Conservation (phyloP, 2,888 invertebrate species). For the Pilophorus perplexus region DNA sequence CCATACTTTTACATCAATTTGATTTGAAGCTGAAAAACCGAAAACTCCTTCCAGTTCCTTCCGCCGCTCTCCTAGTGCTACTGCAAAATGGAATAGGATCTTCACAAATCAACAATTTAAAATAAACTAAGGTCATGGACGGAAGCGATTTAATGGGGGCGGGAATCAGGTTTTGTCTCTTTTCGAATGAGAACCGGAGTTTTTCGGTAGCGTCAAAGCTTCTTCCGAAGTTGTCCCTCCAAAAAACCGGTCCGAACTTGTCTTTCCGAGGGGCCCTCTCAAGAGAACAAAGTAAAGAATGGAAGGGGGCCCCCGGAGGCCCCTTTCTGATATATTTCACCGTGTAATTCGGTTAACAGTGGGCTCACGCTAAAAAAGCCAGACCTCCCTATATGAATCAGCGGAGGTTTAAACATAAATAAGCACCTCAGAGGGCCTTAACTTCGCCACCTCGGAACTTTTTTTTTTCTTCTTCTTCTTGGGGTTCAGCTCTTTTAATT, state of each 20-base stretch:
- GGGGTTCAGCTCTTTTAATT: conserved; percentile 16
- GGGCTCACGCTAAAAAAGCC: conserved; percentile 1
- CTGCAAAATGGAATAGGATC: too few relatives aligned
- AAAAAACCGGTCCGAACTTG: conserved; percentile 8
- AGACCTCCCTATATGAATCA: conserved; percentile 22
- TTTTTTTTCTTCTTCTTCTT: too few relatives aligned
- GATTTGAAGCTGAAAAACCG: too few relatives aligned
- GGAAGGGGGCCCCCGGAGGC: neutral
- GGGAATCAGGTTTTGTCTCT: too few relatives aligned
- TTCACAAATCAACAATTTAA: too few relatives aligned
- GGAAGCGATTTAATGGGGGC: too few relatives aligned
- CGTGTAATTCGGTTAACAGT: conserved; percentile 24
- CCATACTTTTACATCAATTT: too few relatives aligned
- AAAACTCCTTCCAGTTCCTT: too few relatives aligned
- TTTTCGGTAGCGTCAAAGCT: conserved; percentile 23
- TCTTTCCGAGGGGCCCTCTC: neutral
- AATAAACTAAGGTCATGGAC: too few relatives aligned
- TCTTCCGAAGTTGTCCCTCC: neutral
- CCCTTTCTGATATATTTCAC: conserved; percentile 29
- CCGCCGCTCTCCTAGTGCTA: too few relatives aligned
- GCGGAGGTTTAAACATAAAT: conserved; percentile 21
- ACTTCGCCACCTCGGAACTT: conserved; percentile 17
- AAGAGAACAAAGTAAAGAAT: conserved; percentile 8
- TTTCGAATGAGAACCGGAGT: neutral
- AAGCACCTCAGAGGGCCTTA: conserved; percentile 16